Conservation (phyloP, 2,888 invertebrate genomes). For the Torymus auratus region DNA sequence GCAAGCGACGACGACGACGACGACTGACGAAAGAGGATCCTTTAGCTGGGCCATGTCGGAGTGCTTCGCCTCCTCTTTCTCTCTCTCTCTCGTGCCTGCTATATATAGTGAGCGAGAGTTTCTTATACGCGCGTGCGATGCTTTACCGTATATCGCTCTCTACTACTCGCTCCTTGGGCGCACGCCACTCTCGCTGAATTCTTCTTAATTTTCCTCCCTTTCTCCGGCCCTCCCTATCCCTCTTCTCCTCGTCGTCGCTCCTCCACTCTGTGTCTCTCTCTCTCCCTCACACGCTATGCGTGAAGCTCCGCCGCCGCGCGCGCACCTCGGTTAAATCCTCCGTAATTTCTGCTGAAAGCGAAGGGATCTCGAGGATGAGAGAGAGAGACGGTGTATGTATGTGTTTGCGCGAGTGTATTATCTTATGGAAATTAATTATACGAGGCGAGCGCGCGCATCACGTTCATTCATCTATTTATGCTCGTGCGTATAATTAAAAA, state of each 20-base stretch:
- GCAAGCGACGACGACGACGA: constrained; percentile 31
- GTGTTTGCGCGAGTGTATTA: neutral
- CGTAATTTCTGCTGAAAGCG: neutral
- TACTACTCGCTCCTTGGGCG: neutral
- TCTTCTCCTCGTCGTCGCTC: too few relatives aligned
- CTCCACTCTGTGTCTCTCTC: too few relatives aligned
- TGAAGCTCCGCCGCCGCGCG: neutral
- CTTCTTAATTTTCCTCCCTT: constrained; percentile 35
- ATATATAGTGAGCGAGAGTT: neutral
- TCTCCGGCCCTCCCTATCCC: neutral
- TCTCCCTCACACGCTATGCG: too few relatives aligned
- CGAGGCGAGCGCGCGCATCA: neutral
- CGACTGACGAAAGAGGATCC: constrained; percentile 33
- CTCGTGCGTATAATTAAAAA: neutral
- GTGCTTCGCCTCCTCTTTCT: neutral
- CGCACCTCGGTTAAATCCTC: constrained; percentile 1
- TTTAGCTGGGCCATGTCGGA: constrained; percentile 10
- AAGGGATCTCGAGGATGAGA: too few relatives aligned
- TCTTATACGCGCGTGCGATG: neutral
- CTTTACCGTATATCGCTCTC: neutral
- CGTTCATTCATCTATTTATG: neutral
- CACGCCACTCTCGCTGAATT: constrained; percentile 9
- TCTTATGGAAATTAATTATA: constrained; percentile 1
- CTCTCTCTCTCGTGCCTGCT: neutral
- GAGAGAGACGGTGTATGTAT: too few relatives aligned